Base-by-base conservation (phyloP, 2,797 vertebrate genomes). In the Labroides dimidiatus region DNA sequence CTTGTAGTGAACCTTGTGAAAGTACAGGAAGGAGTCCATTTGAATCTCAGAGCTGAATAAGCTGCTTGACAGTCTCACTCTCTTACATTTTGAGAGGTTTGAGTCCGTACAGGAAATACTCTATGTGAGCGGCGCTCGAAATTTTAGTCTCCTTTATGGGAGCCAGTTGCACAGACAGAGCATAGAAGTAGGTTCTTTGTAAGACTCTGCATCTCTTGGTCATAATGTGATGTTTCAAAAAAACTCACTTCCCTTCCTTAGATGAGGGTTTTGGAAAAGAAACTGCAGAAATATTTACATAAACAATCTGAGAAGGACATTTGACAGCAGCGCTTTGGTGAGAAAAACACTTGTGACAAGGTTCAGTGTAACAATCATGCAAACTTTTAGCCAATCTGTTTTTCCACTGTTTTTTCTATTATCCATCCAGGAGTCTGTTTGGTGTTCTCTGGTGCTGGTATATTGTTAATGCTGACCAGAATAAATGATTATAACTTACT, bases 91-190 rank as follows among this genome's bases (percentile, higher is more conserved):
- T 75, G 53, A 85, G 45, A 56, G 57, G 64, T 77, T 43, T 47
- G 61, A 85, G 60, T 64, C 72, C 51, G 74, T 81, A 69, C 80
- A 68, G 68, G 82, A 85, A 59, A 76, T 77, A 79, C 75, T 80
- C 64, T 68, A 53, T 75, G 62, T 61, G 72, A 81, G 74, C 71
- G 63, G 69, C 56, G 70, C 79, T 81, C 70, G 82, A 77, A 85
- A 70, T 89, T 81, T 82, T 83, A 75, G 64, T 39, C 37, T 21
- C 36, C 63, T 87, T 81, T 81, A 77, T 79, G 62, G 68, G 81
- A 65, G 57, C 56, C 6, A 44, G 33, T 65, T 80, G 73, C 72
- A 65, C 64, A 77, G 72, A 85, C 54, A 51, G 45, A 78, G 76
- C 33, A 58, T 1, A 50, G 76, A 76, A 44, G 60, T 72, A 57